These are phyloP conservation scores for Euleptes europaea DNA, from an alignment of 2,113 vertebrate species.

Conservation along the genomic window DNA sequence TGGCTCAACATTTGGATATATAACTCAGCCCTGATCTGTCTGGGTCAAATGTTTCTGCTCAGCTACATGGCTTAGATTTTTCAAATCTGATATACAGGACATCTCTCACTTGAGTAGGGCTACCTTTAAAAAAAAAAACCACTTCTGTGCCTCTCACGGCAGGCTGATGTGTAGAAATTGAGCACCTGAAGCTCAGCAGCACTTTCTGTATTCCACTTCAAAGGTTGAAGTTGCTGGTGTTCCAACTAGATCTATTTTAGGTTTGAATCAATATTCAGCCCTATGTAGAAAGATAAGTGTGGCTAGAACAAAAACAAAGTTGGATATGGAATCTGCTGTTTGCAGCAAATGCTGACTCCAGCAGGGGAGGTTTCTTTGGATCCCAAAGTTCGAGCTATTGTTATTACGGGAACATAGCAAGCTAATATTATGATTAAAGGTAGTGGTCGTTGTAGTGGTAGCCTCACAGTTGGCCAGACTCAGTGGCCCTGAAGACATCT, in stretches of 20 bases:
- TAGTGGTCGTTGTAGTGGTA: background rate
- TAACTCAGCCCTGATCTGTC: background rate
- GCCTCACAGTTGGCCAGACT: background rate
- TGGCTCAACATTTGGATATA: background rate
- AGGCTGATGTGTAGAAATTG: background rate
- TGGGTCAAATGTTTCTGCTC: background rate
- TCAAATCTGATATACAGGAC: background rate
- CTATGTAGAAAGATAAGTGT: background rate
- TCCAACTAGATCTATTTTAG: background rate
- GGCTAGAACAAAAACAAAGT: slow-evolving; percentile 18
- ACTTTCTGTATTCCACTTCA: background rate
- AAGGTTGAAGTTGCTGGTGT: background rate
- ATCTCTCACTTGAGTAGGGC: background rate
- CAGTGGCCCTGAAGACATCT: too few relatives aligned
- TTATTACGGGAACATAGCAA: background rate
- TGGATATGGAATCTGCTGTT: background rate
- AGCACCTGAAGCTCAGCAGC: background rate
- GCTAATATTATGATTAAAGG: background rate
- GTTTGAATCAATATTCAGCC: background rate
- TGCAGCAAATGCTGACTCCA: background rate
- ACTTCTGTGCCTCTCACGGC: background rate
- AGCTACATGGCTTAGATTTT: background rate
- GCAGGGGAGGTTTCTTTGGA: background rate
- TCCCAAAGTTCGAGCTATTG: too few relatives aligned
- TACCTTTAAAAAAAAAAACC: background rate